Percentiles rank a stretch among this genome's conserved stretches.
Evolutionary conservation across 2,797 vertebrate genomes (phyloP).

Genomic region (Oreochromis mossambicus): DNA sequence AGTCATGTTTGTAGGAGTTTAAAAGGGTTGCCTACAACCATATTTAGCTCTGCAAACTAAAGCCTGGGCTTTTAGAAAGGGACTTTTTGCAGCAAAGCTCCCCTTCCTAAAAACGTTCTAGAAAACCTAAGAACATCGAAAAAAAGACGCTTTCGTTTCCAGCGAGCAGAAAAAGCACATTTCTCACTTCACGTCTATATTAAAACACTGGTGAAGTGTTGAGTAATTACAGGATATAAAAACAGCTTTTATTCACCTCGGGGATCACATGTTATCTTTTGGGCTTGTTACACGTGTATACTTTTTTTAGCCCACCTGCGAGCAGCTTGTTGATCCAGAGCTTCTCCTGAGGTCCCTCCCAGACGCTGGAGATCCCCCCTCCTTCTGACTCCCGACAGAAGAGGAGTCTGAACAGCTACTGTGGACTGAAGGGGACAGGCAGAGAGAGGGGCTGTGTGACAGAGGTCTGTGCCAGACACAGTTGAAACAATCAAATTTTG

Average conservation of each 20-base stretch:
- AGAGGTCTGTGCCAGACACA: neutral
- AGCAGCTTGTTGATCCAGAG: conserved; percentile 58
- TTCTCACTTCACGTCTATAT: conserved; percentile 1
- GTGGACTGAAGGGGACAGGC: conserved; percentile 60
- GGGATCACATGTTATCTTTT: neutral
- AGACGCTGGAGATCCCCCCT: conserved; percentile 75
- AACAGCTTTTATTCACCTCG: neutral
- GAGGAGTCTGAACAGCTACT: conserved; percentile 83
- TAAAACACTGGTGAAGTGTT: neutral
- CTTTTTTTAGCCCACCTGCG: conserved; percentile 59
- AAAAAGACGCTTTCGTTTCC: neutral
- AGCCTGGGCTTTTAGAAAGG: neutral
- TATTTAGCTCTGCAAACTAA: neutral
- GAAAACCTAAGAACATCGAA: neutral
- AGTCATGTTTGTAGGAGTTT: neutral
- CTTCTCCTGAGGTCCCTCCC: conserved; percentile 70
- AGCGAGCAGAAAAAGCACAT: neutral
- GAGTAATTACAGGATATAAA: neutral
- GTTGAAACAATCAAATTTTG: neutral
- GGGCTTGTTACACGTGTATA: neutral
- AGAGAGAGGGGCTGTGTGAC: neutral
- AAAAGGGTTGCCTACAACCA: neutral
- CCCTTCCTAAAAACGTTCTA: neutral
- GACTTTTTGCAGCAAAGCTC: neutral
- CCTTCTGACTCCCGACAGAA: conserved; percentile 79